Conservation (phyloP, 2,113 vertebrate genomes). For the Plecturocebus donacophilus region DNA sequence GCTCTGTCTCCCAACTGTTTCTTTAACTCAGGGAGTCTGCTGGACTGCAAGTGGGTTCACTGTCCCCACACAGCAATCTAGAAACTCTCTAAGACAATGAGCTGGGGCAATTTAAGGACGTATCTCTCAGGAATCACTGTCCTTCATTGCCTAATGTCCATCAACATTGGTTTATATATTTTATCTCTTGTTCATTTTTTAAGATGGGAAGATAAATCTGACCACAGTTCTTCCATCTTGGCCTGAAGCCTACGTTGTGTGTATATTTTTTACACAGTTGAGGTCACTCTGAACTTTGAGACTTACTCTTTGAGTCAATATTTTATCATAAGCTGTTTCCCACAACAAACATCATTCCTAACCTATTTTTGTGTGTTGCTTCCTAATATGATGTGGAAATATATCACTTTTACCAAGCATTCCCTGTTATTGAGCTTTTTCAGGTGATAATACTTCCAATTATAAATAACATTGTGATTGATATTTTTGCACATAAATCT, state of each 20-base stretch:
- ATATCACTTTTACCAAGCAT: neutral
- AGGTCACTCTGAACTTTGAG: neutral
- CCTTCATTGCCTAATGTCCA: neutral
- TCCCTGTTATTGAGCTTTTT: neutral
- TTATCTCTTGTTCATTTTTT: neutral
- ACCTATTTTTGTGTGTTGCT: neutral
- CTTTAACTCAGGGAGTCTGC: neutral
- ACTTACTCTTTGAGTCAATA: neutral
- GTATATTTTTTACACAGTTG: neutral
- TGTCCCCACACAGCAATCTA: neutral
- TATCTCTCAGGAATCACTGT: neutral
- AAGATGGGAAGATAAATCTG: neutral
- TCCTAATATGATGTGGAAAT: neutral
- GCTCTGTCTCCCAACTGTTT: neutral
- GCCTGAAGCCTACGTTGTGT: neutral
- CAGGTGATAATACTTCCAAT: slow-evolving; percentile 15
- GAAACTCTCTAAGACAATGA: neutral
- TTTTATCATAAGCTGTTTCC: slow-evolving; percentile 24
- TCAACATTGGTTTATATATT: neutral
- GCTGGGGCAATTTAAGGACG: neutral
- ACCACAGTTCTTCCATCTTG: neutral
- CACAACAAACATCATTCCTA: neutral
- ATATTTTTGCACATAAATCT: neutral
- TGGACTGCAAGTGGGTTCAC: too few species aligned
- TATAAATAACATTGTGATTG: slow-evolving; percentile 45